Conservation (phyloP, 2,888 invertebrate genomes). For the Drosophila merina region DNA sequence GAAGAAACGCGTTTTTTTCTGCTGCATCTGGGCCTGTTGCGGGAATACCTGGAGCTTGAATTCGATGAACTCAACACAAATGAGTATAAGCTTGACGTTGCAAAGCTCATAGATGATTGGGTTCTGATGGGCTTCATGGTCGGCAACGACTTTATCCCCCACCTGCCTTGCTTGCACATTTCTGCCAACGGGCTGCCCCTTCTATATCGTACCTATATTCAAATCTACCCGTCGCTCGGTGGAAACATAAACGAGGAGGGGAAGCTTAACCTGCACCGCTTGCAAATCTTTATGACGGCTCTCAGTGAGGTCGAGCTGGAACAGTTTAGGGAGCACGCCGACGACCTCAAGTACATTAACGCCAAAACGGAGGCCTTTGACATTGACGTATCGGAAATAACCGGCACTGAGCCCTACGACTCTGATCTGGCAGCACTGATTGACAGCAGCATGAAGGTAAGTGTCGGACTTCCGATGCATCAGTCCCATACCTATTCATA, state of each 20-base stretch:
- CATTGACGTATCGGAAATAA: conserved; percentile 74
- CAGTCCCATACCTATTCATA: neutral
- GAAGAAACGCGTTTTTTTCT: conserved; percentile 97
- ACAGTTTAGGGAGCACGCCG: conserved; percentile 90
- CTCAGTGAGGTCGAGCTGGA: conserved; percentile 90
- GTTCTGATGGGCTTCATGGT: conserved; percentile 98
- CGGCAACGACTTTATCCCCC: conserved; percentile 99
- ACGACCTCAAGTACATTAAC: conserved; percentile 93
- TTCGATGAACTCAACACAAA: conserved; percentile 88
- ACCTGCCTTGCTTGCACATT: conserved; percentile 97
- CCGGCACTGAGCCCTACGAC: conserved; percentile 52
- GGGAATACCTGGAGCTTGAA: conserved; percentile 97
- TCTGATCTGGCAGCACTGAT: conserved; percentile 79
- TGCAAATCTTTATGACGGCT: conserved; percentile 93
- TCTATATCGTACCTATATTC: conserved; percentile 94
- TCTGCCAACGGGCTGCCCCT: conserved; percentile 94
- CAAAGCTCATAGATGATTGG: conserved; percentile 98
- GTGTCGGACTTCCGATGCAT: neutral
- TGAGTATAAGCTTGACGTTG: conserved; percentile 91
- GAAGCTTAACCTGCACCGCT: conserved; percentile 90
- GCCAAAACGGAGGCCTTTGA: conserved; percentile 86
- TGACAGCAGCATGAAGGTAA: conserved; percentile 77
- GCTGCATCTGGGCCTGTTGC: conserved; percentile 94
- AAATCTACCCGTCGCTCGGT: conserved; percentile 92
- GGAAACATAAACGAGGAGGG: conserved; percentile 98